phyloP scores from a whole-genome alignment of 2,888 invertebrate species.

The Cerastis leucographa region DNA sequence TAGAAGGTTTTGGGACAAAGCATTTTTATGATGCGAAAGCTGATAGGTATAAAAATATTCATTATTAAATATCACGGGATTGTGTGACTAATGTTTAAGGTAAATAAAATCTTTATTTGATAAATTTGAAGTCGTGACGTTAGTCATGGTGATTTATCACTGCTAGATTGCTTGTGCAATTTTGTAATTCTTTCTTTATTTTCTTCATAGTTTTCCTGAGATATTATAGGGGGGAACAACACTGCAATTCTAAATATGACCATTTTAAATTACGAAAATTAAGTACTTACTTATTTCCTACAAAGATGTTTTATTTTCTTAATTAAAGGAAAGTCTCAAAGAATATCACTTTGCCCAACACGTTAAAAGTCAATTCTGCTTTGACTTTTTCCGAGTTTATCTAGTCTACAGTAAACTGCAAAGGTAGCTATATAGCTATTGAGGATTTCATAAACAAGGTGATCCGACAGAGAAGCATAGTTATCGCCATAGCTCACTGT shows the following conservation, averaged over 20 bases:
- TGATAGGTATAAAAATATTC: slow-evolving; percentile 21
- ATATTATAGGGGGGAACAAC: neutral
- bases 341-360: neutral
- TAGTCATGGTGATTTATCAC: neutral
- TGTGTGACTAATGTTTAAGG: neutral
- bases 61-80: neutral
- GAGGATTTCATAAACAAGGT: neutral
- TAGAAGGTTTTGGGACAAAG: slow-evolving; percentile 38
- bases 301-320: too few relatives aligned
- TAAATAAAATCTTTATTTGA: slow-evolving; percentile 7
- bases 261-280: neutral
- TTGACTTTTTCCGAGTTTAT: neutral
- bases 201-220: neutral
- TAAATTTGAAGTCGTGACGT: neutral
- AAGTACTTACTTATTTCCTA: neutral
- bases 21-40: slow-evolving; percentile 24
- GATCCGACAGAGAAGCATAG: neutral
- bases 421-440: neutral
- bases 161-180: neutral
- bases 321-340: neutral
- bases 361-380: neutral
- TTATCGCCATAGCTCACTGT: neutral
- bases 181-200: neutral
- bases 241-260: neutral
- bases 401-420: neutral